A percentile compares a stretch with the other conserved stretches of the same genome.
phyloP scores from a whole-genome alignment of 1,140 invertebrate species.

The Zophobas atratus region DNA sequence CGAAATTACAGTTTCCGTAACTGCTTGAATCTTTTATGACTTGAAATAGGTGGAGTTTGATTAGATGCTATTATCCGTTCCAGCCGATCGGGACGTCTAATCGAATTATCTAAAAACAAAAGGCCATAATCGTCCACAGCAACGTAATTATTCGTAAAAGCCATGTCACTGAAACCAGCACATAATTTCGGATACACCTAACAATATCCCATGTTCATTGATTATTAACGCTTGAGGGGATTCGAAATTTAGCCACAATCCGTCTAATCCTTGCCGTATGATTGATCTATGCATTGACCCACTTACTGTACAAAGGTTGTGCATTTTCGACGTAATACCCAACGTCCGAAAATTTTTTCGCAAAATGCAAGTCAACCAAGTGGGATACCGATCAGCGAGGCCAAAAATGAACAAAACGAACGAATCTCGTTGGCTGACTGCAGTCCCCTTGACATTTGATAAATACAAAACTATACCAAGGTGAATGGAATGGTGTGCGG shows the following conservation, averaged over 20 bases:
- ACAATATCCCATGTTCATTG: not conserved
- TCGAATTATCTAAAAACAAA: conserved; percentile 1
- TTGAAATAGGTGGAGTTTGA: too few relatives aligned
- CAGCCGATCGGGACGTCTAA: not conserved
- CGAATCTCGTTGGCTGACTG: not conserved
- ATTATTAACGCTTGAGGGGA: not conserved
- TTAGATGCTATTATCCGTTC: too few relatives aligned
- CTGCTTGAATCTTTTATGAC: too few relatives aligned
- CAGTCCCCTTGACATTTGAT: conserved; percentile 46
- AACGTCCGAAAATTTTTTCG: not conserved
- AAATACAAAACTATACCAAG: conserved; percentile 47
- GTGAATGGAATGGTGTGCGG: conserved; percentile 30
- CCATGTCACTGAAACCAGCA: conserved; percentile 1
- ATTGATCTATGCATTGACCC: not conserved
- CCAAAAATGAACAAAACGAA: conserved; percentile 3
- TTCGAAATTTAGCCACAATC: not conserved
- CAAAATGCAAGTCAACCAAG: not conserved
- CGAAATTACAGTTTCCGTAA: too few relatives aligned
- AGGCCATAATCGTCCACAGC: not conserved
- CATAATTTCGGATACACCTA: not conserved
- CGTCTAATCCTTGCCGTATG: too few relatives aligned
- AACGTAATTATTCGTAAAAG: not conserved
- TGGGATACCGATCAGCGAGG: not conserved
- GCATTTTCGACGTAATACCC: not conserved
- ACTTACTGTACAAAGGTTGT: not conserved